These are phyloP conservation scores for Drosophila suboccidentalis DNA, from an alignment of 2,888 invertebrate genomes.

Conservation along the genomic window DNA sequence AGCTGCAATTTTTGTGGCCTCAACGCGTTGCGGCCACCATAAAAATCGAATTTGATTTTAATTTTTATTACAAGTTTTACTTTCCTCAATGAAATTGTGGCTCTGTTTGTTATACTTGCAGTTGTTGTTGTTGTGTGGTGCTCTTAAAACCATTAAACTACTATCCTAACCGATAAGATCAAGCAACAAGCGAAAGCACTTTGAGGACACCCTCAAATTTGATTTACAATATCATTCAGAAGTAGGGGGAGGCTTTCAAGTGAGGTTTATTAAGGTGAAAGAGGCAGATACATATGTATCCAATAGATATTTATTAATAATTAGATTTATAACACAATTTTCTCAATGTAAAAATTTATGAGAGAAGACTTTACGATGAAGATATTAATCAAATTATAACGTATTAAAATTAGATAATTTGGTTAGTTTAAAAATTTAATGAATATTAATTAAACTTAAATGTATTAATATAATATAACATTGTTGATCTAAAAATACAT, in stretches of 20 bases:
- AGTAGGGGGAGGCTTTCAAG: slow-evolving; percentile 1
- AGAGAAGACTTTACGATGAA: too few relatives aligned
- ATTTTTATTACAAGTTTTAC: slow-evolving; percentile 74
- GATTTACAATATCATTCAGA: slow-evolving; percentile 39
- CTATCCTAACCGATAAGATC: slow-evolving; percentile 56
- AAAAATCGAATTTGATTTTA: slow-evolving; percentile 71
- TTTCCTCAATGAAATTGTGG: slow-evolving; percentile 55
- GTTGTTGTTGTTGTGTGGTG: slow-evolving; percentile 23
- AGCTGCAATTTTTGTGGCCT: slow-evolving; percentile 64
- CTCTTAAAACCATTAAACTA: slow-evolving; percentile 48
- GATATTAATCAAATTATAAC: too few relatives aligned
- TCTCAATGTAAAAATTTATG: not conserved
- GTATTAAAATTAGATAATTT: too few relatives aligned
- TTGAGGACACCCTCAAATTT: slow-evolving; percentile 44
- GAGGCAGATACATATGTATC: not conserved
- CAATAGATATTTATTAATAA: not conserved
- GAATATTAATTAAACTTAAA: too few relatives aligned
- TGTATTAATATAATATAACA: too few relatives aligned
- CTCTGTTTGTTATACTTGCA: slow-evolving; percentile 1
- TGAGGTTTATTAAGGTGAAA: slow-evolving; percentile 8
- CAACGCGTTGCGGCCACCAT: slow-evolving; percentile 49
- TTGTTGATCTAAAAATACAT: too few relatives aligned
- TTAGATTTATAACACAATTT: not conserved
- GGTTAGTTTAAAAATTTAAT: too few relatives aligned
- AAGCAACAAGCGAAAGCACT: slow-evolving; percentile 75